Evolutionary conservation across 2,797 vertebrate species (phyloP), one percentile per base, ranked within the genome.

Genomic region (Helarctos malayanus): DNA sequence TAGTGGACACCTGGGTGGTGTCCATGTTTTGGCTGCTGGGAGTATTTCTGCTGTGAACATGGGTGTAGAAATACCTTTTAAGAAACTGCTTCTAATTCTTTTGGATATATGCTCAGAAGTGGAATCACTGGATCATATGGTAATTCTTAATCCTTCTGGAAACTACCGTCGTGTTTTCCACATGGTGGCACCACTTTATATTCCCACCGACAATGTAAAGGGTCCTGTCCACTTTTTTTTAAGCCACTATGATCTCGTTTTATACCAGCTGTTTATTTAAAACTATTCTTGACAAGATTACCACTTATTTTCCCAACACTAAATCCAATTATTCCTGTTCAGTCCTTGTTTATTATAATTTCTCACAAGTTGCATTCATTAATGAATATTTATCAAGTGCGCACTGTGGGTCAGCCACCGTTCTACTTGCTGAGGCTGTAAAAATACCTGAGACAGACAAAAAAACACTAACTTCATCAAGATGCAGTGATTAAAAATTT

Each of bases 331-430:
- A 1, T 2, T 73, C 15, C n/a, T 11, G 1, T 23, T 63, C 7
- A 6, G 11, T n/a, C 9, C 49, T 47, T 15, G 4, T 18, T 41
- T 59, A 21, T 38, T 16, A 3, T 38, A 4, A 45, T n/a, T 41
- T 56, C 25, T 35, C 49, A 21, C 10, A n/a, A 10, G 29, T 21
- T 68, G 38, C 56, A n/a, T 23, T 54, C 79, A 47, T 27, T 65
- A 25, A 63, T 35, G 29, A 63, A 21, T 14, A 57, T 47, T 56
- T 47, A 45, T 5, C 9, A 13, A 75, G 29, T 0, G 13, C 5
- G n/a, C 13, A 32, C 12, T 12, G 0, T 4, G 15, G n/a, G 57
- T 29, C 35, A 7, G 25, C 7, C 35, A 16, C 9, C 1, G 0
- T 23, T 63, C 56, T 47, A 7, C 29, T 14, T 54, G 7, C 23